These are phyloP conservation scores for Verasper variegatus DNA, from an alignment of 2,113 vertebrate genomes.

Conservation along the genomic window DNA sequence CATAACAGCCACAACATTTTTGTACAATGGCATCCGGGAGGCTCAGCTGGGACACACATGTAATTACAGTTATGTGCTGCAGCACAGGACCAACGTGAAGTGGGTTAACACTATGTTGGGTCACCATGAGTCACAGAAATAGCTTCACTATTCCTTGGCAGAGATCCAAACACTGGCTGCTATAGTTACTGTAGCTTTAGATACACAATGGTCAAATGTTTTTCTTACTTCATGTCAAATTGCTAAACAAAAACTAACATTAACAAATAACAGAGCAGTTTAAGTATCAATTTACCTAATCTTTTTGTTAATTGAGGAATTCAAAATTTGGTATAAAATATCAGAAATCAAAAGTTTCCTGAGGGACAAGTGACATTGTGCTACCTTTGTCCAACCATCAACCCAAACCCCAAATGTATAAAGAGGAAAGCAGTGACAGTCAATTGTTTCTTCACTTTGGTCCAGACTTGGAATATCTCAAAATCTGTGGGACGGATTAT, in stretches of 20 bases:
- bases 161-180: not conserved
- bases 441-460: not conserved
- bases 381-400: not conserved
- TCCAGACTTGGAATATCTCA: not conserved
- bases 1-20: slow-evolving; percentile 18
- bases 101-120: slow-evolving; percentile 4
- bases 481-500: not conserved
- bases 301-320: not conserved
- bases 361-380: not conserved
- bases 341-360: not conserved
- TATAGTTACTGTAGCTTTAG: not conserved
- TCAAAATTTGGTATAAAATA: not conserved
- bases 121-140: slow-evolving; percentile 4
- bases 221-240: not conserved
- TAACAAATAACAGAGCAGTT: not conserved
- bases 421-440: not conserved
- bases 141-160: slow-evolving; percentile 5
- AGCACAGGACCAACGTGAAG: slow-evolving; percentile 7
- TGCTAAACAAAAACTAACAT: not conserved
- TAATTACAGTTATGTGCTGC: slow-evolving; percentile 19
- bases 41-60: slow-evolving; percentile 4
- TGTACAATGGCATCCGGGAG: not conserved
- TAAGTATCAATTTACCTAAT: too few relatives aligned
- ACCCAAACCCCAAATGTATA: not conserved
- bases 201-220: not conserved